Percentiles rank a stretch among this genome's conserved stretches.
Evolutionary conservation across 2,797 vertebrate genomes (phyloP).

Genomic region (Sus cebifrons): DNA sequence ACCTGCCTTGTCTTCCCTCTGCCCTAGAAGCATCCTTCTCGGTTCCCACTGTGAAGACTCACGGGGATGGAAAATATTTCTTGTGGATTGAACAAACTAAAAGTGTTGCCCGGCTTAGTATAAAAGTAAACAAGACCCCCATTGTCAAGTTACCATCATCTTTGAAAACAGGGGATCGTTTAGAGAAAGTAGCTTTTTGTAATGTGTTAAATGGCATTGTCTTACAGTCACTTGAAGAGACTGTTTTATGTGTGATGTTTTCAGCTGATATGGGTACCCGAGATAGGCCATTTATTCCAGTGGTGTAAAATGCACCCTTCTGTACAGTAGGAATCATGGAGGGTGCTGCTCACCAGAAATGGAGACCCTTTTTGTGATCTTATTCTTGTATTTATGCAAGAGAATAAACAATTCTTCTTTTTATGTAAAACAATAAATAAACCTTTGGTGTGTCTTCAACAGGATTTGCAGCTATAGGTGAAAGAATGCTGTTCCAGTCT

Average conservation of each 20-base stretch:
- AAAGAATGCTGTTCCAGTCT: background rate
- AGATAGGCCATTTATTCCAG: background rate
- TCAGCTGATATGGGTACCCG: background rate
- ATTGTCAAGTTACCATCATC: background rate
- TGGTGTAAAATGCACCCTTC: background rate
- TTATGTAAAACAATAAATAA: slow-evolving; percentile 28
- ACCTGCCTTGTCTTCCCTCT: background rate
- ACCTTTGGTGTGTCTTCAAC: background rate
- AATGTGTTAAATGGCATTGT: slow-evolving; percentile 13
- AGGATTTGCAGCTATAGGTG: background rate
- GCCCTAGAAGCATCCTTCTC: background rate
- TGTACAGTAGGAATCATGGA: background rate
- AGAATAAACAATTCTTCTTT: background rate
- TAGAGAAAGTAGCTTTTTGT: slow-evolving; percentile 3
- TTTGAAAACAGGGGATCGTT: slow-evolving; percentile 9
- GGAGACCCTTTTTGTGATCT: background rate
- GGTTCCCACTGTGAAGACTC: background rate
- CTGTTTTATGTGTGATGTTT: background rate
- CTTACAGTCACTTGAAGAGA: background rate
- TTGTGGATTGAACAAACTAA: background rate
- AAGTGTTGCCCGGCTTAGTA: background rate
- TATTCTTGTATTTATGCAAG: background rate
- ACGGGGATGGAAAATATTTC: background rate
- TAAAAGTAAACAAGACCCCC: background rate
- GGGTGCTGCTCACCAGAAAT: background rate